A percentile compares a stretch with the other conserved stretches of the same genome.
phyloP scores from a whole-genome alignment of 2,888 invertebrate genomes.

The Caenorhabditis sp. region DNA sequence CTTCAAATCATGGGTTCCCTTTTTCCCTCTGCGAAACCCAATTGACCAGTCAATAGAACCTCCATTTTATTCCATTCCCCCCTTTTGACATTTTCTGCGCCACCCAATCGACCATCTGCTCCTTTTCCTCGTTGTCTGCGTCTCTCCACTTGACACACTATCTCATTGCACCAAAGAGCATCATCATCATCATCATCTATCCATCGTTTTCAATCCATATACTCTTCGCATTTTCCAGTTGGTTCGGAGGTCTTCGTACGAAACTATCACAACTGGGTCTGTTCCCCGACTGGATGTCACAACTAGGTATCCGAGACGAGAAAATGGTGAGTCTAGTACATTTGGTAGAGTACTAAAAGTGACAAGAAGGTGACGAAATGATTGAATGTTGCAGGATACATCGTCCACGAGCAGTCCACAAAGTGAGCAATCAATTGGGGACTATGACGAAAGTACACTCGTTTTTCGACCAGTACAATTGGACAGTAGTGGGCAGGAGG shows the following conservation, averaged over 20 bases:
- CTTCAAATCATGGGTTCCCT: background rate
- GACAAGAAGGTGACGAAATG: conserved; percentile 43
- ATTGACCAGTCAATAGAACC: conserved; percentile 16
- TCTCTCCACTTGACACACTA: conserved; percentile 41
- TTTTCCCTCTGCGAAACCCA: background rate
- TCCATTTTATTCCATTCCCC: conserved; percentile 28
- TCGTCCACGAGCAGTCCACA: conserved; percentile 51
- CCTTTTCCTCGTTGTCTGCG: conserved; percentile 21
- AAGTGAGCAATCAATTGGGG: conserved; percentile 59
- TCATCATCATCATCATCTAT: conserved; percentile 4
- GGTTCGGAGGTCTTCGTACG: conserved; percentile 77
- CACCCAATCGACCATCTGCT: conserved; percentile 59
- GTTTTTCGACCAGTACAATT: conserved; percentile 66
- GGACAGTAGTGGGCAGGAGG: conserved; percentile 53
- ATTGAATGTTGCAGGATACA: conserved; percentile 59
- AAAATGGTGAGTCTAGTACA: conserved; percentile 54
- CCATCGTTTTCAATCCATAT: conserved; percentile 1
- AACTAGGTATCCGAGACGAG: conserved; percentile 69
- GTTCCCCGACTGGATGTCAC: conserved; percentile 77
- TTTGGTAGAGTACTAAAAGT: conserved; percentile 8
- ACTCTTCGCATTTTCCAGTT: conserved; percentile 56
- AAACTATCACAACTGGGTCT: conserved; percentile 72
- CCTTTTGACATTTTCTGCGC: conserved; percentile 40
- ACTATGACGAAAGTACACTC: conserved; percentile 68
- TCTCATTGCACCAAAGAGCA: conserved; percentile 41